A percentile compares a stretch with the other conserved stretches of the same genome.
Evolutionary conservation across 2,113 vertebrate species (phyloP).

Genomic region (Lethenteron reissneri): DNA sequence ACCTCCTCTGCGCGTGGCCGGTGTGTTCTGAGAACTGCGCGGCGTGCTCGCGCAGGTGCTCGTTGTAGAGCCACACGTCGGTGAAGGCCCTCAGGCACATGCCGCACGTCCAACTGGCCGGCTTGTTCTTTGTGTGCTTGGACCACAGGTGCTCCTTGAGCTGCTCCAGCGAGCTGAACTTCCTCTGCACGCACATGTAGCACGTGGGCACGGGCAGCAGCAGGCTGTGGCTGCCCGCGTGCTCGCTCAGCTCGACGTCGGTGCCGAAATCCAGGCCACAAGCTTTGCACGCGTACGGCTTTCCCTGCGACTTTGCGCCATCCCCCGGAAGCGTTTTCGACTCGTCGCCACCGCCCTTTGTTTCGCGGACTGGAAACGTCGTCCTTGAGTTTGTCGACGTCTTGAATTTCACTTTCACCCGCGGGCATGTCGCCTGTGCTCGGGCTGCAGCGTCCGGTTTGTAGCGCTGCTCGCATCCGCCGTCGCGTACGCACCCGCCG

Average conservation of each 20-base stretch:
- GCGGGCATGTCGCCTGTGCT: too few relatives aligned
- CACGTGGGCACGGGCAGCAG: constrained; percentile 75
- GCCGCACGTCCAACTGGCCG: constrained; percentile 78
- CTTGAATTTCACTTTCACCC: too few relatives aligned
- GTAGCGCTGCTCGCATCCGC: too few relatives aligned
- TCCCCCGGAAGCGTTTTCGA: neutral
- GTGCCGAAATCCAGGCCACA: constrained; percentile 83
- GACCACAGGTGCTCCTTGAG: constrained; percentile 68
- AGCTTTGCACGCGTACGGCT: constrained; percentile 73
- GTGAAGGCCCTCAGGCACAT: constrained; percentile 90
- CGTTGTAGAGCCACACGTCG: constrained; percentile 90
- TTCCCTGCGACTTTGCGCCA: constrained; percentile 39
- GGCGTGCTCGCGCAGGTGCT: constrained; percentile 75
- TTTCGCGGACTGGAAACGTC: too few relatives aligned
- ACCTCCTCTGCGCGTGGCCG: too few relatives aligned
- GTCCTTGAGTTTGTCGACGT: too few relatives aligned
- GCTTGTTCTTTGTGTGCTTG: constrained; percentile 64
- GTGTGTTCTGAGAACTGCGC: constrained; percentile 39
- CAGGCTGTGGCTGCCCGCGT: constrained; percentile 70
- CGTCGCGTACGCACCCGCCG: too few relatives aligned
- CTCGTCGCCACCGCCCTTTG: too few relatives aligned
- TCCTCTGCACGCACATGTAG: constrained; percentile 91
- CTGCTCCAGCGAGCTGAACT: constrained; percentile 75
- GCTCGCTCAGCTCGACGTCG: constrained; percentile 63
- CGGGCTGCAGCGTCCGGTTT: too few relatives aligned